A percentile compares a stretch with the other conserved stretches of the same genome.
Evolutionary conservation across 2,113 vertebrate genomes (phyloP).

Genomic region (Pollachius pollachius): DNA sequence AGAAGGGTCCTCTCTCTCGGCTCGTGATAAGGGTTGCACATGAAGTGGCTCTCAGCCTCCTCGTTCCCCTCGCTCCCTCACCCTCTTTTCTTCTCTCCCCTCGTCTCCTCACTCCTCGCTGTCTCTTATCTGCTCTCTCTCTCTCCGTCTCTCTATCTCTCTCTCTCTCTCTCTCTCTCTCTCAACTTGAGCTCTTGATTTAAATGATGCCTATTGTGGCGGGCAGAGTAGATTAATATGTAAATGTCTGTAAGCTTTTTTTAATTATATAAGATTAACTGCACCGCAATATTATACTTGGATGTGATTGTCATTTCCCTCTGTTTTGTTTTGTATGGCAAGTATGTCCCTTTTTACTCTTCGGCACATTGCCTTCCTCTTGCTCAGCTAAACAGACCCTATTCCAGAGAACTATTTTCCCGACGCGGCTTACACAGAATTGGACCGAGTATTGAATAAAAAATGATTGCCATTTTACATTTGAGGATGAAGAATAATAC

Average conservation of each 20-base stretch:
- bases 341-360: constrained; percentile 27
- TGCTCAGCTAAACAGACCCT: constrained; percentile 53
- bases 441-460: constrained; percentile 72
- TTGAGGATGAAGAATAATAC: constrained; percentile 72
- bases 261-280: constrained; percentile 73
- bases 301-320: constrained; percentile 36
- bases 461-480: constrained; percentile 76
- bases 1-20: constrained; percentile 73
- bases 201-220: constrained; percentile 57
- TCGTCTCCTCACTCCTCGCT: constrained; percentile 30
- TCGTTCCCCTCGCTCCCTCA: constrained; percentile 48
- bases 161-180: constrained; percentile 13
- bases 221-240: constrained; percentile 71
- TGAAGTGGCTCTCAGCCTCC: constrained; percentile 60
- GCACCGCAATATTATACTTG: constrained; percentile 47
- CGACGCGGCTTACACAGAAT: constrained; percentile 48
- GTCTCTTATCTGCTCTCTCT: constrained; percentile 55
- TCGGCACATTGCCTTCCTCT: constrained; percentile 41
- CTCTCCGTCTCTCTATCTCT: not conserved
- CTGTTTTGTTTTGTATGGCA: constrained; percentile 33
- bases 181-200: constrained; percentile 64
- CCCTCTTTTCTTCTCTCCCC: constrained; percentile 12
- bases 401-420: constrained; percentile 62
- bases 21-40: constrained; percentile 71
- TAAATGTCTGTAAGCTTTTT: constrained; percentile 72